Evolutionary conservation across 2,888 invertebrate species (phyloP), one percentile per base, ranked within the genome.

Genomic region (Eupithecia subumbrata): DNA sequence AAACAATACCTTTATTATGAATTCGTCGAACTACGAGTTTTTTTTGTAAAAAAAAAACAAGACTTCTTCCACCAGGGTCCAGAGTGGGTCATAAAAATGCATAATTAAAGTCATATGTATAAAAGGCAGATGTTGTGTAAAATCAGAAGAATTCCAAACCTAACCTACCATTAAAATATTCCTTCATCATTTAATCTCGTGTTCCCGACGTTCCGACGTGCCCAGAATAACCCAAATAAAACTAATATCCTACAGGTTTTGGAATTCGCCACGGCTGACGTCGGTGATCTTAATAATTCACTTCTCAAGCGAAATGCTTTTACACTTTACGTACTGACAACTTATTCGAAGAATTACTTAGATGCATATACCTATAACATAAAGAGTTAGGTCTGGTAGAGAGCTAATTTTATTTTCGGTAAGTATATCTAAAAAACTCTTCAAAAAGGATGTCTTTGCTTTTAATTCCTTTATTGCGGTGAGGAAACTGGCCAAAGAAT

Each of bases 191-290:
- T 40, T 67, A 64, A 74, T 43, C 34, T 79, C 82, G 78, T 81
- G 81, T 83, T 90, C 89, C 87, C 89, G 89, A 89, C 66, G 88
- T 85, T 87, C 86, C 86, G 87, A 88, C 88, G 78, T 80, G 84
- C 85, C 84, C 80, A 88, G 86, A 90, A 90, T 90, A 90, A 86
- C 89, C 87, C 86, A 79, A 88, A 90, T 85, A 88, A 88, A 88
- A 89, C 83, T 77, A 86, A 85, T 70, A 78, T 67, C 63, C 30
- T 67, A 63, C 74, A 68, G 76, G 70, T 72, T 69, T 68, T 7
- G 66, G 72, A 77, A 77, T 77, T 72, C 18, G 60, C 73, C 30
- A 73, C 73, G 70, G 48, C 37, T 71, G 66, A 48, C 69, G 74
- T 67, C 52, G 48, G 52, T 71, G 70, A 52, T 74, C 71, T 52